Base-by-base conservation (phyloP, 2,797 vertebrate genomes). In the Nannoperca australis region DNA sequence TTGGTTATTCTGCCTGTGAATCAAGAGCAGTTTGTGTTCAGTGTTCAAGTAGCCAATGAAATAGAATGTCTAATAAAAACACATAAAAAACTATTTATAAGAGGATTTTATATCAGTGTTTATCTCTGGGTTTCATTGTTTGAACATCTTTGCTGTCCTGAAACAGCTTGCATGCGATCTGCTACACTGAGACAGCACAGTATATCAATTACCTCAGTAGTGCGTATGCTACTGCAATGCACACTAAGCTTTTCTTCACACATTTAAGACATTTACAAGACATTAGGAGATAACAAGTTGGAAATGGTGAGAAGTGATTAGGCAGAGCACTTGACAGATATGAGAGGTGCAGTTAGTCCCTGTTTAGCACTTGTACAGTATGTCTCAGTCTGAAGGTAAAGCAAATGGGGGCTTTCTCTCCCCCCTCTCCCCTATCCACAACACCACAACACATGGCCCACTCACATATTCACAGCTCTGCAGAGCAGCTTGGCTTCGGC, bases 271-370 rank as follows among this genome's bases (percentile, higher is more conserved):
- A 82, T 93, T 91, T 91, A 88, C 76, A 70, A 79, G 78, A 87
- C 85, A 94, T 92, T 92, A 85, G 89, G 88, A 91, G 84, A 87
- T 93, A 90, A 93, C 92, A 93, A 89, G 88, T 92, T 85, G 78
- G 85, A 88, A 93, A 93, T 83, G 87, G 93, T 92, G 93, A 92
- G 92, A 95, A 92, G 89, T 91, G 83, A 94, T 94, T 93, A 93
- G 89, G 84, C 88, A 73, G 76, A 79, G 83, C 83, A 80, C 70
- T 90, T 90, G 91, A 91, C 93, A 94, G 91, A 91, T 90, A 92
- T 85, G 82, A 90, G 82, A 83, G 68, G 89, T 67, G 77, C 89
- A 89, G 85, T 90, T 85, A 90, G 81, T 86, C 82, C 88, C 89
- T 69, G 78, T 95, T 93, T 92, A 91, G 85, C 91, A 92, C 93